phyloP scores from a whole-genome alignment of 2,797 vertebrate genomes.

The Mallotus villosus region DNA sequence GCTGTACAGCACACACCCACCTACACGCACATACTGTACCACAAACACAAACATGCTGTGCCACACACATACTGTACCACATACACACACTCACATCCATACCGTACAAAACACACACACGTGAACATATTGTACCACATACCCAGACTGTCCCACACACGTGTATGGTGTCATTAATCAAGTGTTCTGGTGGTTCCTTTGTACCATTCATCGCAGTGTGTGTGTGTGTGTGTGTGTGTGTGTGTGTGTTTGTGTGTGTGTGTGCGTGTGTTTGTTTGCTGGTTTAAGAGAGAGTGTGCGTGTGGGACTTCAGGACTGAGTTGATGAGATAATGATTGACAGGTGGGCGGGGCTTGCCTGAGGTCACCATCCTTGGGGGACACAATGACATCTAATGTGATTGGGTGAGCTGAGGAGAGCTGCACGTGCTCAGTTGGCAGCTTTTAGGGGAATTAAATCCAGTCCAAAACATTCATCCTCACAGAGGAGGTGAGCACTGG shows the following conservation, averaged over 20 bases:
- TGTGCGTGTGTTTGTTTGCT: background rate
- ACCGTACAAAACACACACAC: background rate
- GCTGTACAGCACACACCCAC: background rate
- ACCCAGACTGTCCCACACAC: conserved; percentile 11
- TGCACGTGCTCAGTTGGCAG: background rate
- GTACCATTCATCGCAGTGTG: background rate
- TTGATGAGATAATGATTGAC: background rate
- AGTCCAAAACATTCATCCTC: background rate
- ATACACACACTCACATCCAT: conserved; percentile 11
- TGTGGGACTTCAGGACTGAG: background rate
- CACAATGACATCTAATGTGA: background rate
- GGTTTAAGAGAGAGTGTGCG: background rate
- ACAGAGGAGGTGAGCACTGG: background rate
- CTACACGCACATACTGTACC: conserved; percentile 3
- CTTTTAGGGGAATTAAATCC: conserved; percentile 1
- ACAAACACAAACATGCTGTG: background rate
- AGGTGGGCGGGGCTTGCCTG: background rate
- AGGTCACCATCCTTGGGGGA: background rate
- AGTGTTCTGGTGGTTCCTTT: background rate
- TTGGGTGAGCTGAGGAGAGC: background rate
- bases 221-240: background rate
- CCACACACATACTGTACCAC: background rate
- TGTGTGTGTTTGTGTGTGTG: background rate
- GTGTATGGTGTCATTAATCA: conserved; percentile 23
- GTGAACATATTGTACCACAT: conserved; percentile 6